Percentiles rank a stretch among this genome's conserved stretches.
These are phyloP conservation scores for Henricia sp. DNA, from an alignment of 53 echinoderm and acorn worm genomes.

Conservation along the genomic window DNA sequence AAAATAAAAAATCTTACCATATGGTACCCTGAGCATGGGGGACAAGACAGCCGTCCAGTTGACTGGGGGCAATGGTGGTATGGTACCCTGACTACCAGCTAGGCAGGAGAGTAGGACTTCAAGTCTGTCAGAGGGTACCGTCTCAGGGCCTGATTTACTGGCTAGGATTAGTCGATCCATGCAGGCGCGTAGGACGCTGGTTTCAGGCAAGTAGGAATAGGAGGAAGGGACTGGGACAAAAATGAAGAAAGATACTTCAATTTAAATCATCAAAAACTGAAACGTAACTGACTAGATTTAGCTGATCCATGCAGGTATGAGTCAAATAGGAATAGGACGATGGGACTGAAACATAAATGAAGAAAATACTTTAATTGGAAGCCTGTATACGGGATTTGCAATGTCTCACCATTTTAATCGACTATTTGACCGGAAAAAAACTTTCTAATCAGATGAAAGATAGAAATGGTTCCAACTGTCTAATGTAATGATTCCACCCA, in stretches of 20 bases:
- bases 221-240: conserved; percentile 88
- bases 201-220: conserved; percentile 85
- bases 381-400: no score
- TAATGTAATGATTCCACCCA: no score
- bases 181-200: conserved; percentile 76
- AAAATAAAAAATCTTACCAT: conserved; percentile 81
- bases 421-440: no score
- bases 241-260: no score
- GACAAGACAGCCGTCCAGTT: conserved; percentile 89
- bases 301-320: conserved; percentile 76
- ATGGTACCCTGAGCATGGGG: conserved; percentile 78
- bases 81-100: conserved; percentile 29
- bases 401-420: no score
- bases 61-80: conserved; percentile 76
- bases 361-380: neutral
- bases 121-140: conserved; percentile 59
- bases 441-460: no score
- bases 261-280: no score
- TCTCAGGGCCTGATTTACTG: conserved; percentile 71
- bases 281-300: no score
- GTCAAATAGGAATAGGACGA: conserved; percentile 81
- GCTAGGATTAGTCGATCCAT: conserved; percentile 74
- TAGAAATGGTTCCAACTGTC: no score
- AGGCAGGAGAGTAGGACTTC: conserved; percentile 60
- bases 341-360: conserved; percentile 67